Evolutionary conservation across 2,888 invertebrate genomes (phyloP), one percentile per base, ranked within the genome.

Genomic region (Harpalus rubripes): DNA sequence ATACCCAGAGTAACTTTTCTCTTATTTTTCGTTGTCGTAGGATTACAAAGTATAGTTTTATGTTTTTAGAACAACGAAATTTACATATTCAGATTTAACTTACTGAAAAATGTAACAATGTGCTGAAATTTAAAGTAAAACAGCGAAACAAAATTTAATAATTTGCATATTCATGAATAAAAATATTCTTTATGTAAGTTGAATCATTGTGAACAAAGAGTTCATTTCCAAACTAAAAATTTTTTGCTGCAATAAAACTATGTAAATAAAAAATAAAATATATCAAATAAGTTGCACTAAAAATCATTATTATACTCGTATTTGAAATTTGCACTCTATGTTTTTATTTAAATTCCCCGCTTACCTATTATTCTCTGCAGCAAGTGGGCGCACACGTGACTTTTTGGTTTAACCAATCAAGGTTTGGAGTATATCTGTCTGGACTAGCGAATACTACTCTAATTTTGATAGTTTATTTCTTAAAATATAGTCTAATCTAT

Each of bases 1-100:
- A 52, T 15, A 59, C 59, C 16, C 59, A 59, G 7, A 32, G 39
- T 39, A 32, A 59, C 26, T 41, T 68, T 68, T 68, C 15, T 68
- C 15, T 26, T 68, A 68, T 39, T 39, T 39, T 44, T 72, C n/a
- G 15, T 68, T 68, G 10, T 68, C 7, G 32, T 68, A 44, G 72
- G 72, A 74, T 74, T 44, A 44, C 44, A 74, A 74, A 74, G 41
- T 74, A 74, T 44, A 44, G 63, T 63, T 63, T 18, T 26, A 26
- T 26, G 26, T 26, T 63, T 63, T 63, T 18, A 63, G 63, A 63
- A 63, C 26, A 63, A 63, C 63, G 22, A 12, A 63, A 74, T 74
- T 74, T 74, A 18, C 72, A 74, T 74, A 74, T 74, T 74, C 44
- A 74, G 72, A 74, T 74, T 74, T 74, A 74, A 74, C 44, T 74